A percentile compares a stretch with the other conserved stretches of the same genome.
Evolutionary conservation across 2,797 vertebrate species (phyloP).

Genomic region (Netta rufina): DNA sequence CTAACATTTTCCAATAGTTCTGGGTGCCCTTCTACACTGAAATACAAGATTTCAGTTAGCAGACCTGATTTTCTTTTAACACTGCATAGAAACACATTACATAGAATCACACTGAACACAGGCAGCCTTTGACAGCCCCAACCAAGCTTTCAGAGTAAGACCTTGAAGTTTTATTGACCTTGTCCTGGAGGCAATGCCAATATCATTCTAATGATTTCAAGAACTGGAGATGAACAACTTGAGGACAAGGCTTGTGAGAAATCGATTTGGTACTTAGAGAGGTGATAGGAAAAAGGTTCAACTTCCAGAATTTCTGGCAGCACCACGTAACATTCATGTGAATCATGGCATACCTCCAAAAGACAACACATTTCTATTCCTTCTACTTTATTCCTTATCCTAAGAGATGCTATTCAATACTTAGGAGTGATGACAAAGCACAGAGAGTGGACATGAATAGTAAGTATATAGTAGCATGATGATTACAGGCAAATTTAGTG

Average conservation of each 20-base stretch:
- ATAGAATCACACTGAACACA: neutral
- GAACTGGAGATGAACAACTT: neutral
- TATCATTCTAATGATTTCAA: neutral
- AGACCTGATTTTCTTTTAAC: neutral
- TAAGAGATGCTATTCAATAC: neutral
- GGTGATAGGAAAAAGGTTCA: neutral
- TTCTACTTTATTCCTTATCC: neutral
- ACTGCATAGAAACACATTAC: neutral
- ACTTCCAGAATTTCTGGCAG: neutral
- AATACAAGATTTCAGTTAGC: neutral
- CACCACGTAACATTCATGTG: neutral
- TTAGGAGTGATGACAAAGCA: constrained; percentile 31
- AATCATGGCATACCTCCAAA: neutral
- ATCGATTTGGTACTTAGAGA: neutral
- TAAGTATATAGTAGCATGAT: neutral
- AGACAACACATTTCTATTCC: neutral
- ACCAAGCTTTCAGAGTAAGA: neutral
- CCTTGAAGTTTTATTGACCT: neutral
- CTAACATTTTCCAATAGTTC: neutral
- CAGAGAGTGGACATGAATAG: neutral
- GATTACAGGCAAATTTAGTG: neutral
- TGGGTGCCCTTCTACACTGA: neutral
- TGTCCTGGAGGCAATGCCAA: neutral
- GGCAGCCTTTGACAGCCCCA: neutral
- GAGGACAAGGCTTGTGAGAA: neutral